Percentiles rank a stretch among this genome's conserved stretches.
Evolutionary conservation across 2,113 vertebrate genomes (phyloP).

Genomic region (Cephalophus harveyi): DNA sequence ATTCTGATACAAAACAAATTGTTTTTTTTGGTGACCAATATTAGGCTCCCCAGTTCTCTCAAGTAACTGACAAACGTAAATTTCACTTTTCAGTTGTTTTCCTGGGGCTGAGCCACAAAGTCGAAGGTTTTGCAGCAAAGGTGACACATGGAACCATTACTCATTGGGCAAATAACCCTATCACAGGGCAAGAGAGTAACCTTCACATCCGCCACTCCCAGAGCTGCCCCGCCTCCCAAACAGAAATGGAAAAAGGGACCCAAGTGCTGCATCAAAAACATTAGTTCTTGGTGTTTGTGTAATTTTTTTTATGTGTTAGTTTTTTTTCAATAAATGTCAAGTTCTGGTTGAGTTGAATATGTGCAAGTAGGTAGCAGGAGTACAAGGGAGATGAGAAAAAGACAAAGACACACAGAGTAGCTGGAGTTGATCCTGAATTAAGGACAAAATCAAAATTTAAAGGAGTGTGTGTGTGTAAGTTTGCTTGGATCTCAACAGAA

Average conservation of each 20-base stretch:
- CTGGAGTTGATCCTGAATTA: not conserved
- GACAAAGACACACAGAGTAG: not conserved
- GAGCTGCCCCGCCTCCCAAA: not conserved
- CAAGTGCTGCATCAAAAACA: not conserved
- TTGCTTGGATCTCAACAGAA: not conserved
- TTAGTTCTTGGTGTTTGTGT: not conserved
- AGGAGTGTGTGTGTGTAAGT: not conserved
- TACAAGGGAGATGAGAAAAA: not conserved
- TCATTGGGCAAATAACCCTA: not conserved
- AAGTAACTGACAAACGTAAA: not conserved
- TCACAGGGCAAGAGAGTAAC: not conserved
- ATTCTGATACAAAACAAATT: not conserved
- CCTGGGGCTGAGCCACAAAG: not conserved
- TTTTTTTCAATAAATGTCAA: not conserved
- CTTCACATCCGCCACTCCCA: not conserved
- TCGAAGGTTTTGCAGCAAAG: not conserved
- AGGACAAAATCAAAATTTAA: slow-evolving; percentile 8
- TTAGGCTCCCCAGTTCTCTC: not conserved
- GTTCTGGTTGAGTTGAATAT: not conserved
- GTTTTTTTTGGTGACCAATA: not conserved
- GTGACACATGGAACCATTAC: not conserved
- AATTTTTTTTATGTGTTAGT: not conserved
- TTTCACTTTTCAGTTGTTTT: slow-evolving; percentile 6
- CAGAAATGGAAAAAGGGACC: not conserved
- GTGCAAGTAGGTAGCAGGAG: not conserved